Percentiles rank a stretch among this genome's conserved stretches.
Conservation (phyloP, 2,797 vertebrate species). For the Distichodus sexfasciatus region DNA sequence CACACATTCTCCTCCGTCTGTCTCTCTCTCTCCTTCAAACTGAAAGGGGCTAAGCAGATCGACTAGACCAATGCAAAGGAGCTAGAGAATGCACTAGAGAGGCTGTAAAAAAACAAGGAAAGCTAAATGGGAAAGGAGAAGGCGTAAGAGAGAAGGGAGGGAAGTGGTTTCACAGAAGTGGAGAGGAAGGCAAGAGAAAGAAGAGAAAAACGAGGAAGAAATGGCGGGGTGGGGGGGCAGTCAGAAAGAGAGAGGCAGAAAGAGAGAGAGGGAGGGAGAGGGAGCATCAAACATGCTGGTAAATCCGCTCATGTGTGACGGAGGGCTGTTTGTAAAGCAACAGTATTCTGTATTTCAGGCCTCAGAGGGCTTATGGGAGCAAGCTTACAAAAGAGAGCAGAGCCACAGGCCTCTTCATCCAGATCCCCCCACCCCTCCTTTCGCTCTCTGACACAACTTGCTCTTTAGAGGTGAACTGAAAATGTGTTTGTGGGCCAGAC, state of each 20-base stretch:
- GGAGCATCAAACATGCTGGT: not conserved
- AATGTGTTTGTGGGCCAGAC: not conserved
- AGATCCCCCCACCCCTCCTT: not conserved
- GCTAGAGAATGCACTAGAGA: not conserved
- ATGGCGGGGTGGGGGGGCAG: not conserved
- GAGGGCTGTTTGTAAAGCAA: not conserved
- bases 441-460: not conserved
- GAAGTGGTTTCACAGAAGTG: not conserved
- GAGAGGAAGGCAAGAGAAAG: not conserved
- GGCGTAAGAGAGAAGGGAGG: not conserved
- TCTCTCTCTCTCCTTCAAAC: not conserved
- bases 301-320: not conserved
- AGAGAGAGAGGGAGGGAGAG: not conserved
- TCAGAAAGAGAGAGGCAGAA: not conserved
- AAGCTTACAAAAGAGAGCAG: not conserved
- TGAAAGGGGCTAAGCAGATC: no score
- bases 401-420: not conserved
- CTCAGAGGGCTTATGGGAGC: not conserved
- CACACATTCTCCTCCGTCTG: not conserved
- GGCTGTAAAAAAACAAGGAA: not conserved
- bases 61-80: no score
- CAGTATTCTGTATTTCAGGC: not conserved
- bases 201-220: not conserved
- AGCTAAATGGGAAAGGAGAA: not conserved
- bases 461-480: not conserved